phyloP scores from a whole-genome alignment of 2,797 vertebrate genomes.

The Cossypha dichroa region DNA sequence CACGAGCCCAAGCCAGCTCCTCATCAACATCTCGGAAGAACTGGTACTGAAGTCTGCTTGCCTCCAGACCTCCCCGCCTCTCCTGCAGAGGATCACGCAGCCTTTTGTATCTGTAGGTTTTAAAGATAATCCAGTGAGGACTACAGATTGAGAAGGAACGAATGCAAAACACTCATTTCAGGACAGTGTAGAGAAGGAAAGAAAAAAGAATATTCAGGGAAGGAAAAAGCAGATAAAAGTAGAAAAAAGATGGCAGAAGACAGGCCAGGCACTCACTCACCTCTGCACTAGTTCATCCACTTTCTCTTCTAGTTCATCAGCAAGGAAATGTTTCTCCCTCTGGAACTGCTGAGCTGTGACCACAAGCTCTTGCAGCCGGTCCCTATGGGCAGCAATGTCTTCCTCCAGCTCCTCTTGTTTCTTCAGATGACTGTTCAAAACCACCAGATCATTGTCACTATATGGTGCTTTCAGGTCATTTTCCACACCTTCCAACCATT shows the following conservation, averaged over 20 bases:
- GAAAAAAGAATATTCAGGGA: neutral
- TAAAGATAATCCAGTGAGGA: neutral
- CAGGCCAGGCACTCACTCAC: slow-evolving; percentile 33
- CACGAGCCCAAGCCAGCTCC: slow-evolving; percentile 84
- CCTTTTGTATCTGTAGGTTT: slow-evolving; percentile 79
- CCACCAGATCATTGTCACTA: slow-evolving; percentile 74
- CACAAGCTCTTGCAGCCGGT: slow-evolving; percentile 78
- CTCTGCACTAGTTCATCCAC: slow-evolving; percentile 80
- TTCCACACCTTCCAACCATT: slow-evolving; percentile 81
- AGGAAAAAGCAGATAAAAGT: neutral
- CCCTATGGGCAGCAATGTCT: slow-evolving; percentile 76
- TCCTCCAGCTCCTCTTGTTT: slow-evolving; percentile 84
- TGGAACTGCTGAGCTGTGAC: slow-evolving; percentile 76
- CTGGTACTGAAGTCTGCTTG: slow-evolving; percentile 81
- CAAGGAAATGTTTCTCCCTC: slow-evolving; percentile 82
- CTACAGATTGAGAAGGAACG: neutral
- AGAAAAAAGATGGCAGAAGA: neutral
- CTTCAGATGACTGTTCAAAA: slow-evolving; percentile 80
- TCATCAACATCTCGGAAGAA: slow-evolving; percentile 86
- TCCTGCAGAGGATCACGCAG: slow-evolving; percentile 79
- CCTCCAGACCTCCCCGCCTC: slow-evolving; percentile 80
- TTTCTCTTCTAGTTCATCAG: slow-evolving; percentile 80
- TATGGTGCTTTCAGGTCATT: slow-evolving; percentile 74
- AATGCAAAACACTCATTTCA: neutral
- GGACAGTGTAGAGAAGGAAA: neutral